Conservation (phyloP, 2,113 vertebrate species). For the Serinus canaria region DNA sequence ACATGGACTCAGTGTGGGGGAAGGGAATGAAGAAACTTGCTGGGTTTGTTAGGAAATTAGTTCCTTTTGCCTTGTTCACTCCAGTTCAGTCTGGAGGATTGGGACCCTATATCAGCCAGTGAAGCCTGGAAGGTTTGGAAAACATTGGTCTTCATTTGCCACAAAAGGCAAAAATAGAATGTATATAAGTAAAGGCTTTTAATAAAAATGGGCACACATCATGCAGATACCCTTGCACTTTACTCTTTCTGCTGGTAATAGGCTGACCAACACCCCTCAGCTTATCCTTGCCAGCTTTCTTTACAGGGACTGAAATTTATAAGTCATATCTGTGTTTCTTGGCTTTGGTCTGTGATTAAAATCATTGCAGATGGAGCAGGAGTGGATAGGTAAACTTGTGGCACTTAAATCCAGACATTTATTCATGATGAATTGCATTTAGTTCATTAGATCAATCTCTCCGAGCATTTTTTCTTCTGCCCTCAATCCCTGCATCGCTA, state of each 20-base stretch:
- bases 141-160: not conserved
- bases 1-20: not conserved
- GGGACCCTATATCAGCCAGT: not conserved
- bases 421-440: not conserved
- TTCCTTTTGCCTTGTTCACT: slow-evolving; percentile 1
- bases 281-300: not conserved
- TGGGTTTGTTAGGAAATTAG: slow-evolving; percentile 41
- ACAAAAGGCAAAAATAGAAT: not conserved
- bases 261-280: not conserved
- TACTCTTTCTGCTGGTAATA: not conserved
- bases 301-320: not conserved
- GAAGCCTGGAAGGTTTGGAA: not conserved
- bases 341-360: not conserved
- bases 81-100: not conserved
- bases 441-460: not conserved
- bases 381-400: slow-evolving; percentile 17
- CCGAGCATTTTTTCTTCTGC: not conserved
- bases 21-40: slow-evolving; percentile 31
- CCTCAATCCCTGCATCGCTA: slow-evolving; percentile 14
- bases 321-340: not conserved
- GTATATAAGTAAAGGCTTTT: not conserved
- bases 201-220: not conserved
- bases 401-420: not conserved
- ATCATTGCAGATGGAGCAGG: not conserved
- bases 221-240: not conserved